Conservation (phyloP, 2,888 invertebrate genomes). For the Stratiomys singularior region DNA sequence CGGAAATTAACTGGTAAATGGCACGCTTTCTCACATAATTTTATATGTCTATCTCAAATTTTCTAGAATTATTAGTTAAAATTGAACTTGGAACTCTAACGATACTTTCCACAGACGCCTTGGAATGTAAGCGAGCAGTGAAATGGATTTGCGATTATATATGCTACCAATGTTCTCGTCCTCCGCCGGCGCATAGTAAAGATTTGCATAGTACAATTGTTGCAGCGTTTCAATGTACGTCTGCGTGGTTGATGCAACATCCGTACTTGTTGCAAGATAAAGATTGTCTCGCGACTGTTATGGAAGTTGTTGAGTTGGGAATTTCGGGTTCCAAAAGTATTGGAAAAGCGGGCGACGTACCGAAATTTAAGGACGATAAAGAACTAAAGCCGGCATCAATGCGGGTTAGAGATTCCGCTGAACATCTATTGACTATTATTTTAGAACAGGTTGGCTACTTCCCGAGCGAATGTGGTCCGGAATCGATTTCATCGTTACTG, state of each 20-base stretch:
- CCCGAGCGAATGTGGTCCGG: constrained; percentile 84
- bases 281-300: constrained; percentile 90
- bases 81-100: constrained; percentile 65
- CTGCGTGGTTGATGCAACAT: constrained; percentile 92
- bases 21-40: constrained; percentile 56
- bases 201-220: constrained; percentile 95
- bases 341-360: constrained; percentile 86
- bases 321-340: constrained; percentile 94
- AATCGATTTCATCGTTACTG: constrained; percentile 84
- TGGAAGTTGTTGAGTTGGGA: constrained; percentile 97
- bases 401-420: constrained; percentile 97
- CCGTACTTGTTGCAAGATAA: constrained; percentile 90
- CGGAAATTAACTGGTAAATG: constrained; percentile 68
- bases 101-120: constrained; percentile 75
- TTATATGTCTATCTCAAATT: constrained; percentile 55
- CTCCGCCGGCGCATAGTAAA: constrained; percentile 92
- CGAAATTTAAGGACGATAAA: constrained; percentile 95
- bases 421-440: constrained; percentile 89
- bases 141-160: constrained; percentile 99
- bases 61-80: constrained; percentile 64
- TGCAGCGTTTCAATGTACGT: constrained; percentile 89
- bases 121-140: constrained; percentile 91
- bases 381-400: constrained; percentile 96
- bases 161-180: constrained; percentile 92
- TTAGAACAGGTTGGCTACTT: constrained; percentile 91